These are phyloP conservation scores for Myotis daubentonii DNA, from an alignment of 2,797 vertebrate species.

Conservation along the genomic window DNA sequence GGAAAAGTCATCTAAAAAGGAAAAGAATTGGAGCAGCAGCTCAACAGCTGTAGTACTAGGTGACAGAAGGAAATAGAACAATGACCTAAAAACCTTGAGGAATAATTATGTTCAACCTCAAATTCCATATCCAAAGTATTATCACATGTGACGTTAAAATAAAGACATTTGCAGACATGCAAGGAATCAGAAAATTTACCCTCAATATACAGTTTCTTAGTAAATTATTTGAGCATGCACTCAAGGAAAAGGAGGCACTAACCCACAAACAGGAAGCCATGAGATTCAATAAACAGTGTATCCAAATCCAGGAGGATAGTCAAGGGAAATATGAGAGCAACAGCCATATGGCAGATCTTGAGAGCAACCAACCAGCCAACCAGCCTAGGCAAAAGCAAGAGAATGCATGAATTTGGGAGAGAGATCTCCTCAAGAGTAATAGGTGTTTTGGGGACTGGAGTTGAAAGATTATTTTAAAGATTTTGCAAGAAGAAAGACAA, in stretches of 20 bases:
- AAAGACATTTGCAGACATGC: constrained; percentile 13
- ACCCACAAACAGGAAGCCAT: constrained; percentile 19
- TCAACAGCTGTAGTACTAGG: background rate
- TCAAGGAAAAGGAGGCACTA: background rate
- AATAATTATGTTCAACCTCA: constrained; percentile 9
- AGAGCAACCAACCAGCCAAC: background rate
- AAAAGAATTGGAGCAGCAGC: background rate
- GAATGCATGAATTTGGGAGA: background rate
- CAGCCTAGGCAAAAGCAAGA: background rate
- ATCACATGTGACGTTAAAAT: background rate
- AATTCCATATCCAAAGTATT: constrained; percentile 36
- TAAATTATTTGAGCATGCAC: background rate
- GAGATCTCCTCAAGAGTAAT: background rate
- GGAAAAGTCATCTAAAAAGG: background rate
- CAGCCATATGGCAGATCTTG: background rate
- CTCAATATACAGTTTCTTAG: background rate
- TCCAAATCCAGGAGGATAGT: background rate
- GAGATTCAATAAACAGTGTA: background rate
- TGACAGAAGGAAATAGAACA: constrained; percentile 39
- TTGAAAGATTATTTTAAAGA: constrained; percentile 30
- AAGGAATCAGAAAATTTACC: constrained; percentile 2
- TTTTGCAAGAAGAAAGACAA: constrained; percentile 2
- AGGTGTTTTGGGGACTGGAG: background rate
- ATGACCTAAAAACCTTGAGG: constrained; percentile 26
- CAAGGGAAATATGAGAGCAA: background rate